Evolutionary conservation across 2,888 invertebrate species (phyloP), one percentile per base, ranked within the genome.

Genomic region (Notocelia uddmanniana): DNA sequence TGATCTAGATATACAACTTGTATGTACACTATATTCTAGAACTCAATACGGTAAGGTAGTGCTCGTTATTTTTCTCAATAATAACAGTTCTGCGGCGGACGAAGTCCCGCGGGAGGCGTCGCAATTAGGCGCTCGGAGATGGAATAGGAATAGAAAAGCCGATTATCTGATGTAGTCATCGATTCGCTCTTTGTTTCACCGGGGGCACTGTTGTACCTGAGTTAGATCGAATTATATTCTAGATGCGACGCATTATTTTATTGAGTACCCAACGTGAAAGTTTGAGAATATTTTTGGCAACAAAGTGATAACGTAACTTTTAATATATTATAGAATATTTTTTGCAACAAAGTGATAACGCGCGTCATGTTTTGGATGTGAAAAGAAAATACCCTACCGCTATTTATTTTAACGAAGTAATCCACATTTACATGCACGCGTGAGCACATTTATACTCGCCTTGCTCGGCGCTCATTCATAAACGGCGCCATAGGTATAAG

Each of bases 121-220:
- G 79, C 86, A 87, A 88, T 88, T 86, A 88, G 80, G 66, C 76
- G 74, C 64, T 62, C 76, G 72, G 69, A 75, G 73, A 77, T 82
- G 81, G 79, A 76, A 79, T 79, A 77, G 78, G 81, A 83, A 84
- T 82, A 82, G 83, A 80, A 88, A 88, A 88, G 88, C 86, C 84
- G 88, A 85, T 88, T 88, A 88, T 78, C 74, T 75, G 76, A 68
- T 74, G 69, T 74, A 37, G 70, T 74, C 72, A 76, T 77, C 75
- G 77, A 77, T 76, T 76, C 69, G 73, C 55, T 75, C 71, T 71
- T 74, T 68, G 71, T 73, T 74, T 74, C 73, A 55, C 50, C 69
- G 74, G 71, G 69, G 68, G 69, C 58, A 67, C 19, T 58, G 69
- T 54, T 50, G 69, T 64, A 69, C 62, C 71, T 71, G 52, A n/a